Percentiles rank a stretch among this genome's conserved stretches.
phyloP scores from a whole-genome alignment of 2,888 invertebrate species.

The Furcula furcula region DNA sequence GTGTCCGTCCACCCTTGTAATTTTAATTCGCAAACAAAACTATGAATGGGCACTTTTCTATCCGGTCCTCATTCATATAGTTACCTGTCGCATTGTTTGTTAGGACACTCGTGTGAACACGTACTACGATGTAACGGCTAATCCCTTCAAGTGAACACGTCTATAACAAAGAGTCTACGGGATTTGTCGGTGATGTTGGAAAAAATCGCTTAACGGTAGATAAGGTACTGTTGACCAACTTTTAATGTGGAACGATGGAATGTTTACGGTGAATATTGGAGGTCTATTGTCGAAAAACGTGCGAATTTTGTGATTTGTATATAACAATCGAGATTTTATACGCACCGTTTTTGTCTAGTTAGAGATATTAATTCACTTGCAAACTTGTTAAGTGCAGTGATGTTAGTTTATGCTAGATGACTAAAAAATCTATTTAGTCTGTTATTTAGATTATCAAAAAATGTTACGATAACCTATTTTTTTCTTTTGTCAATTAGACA shows the following conservation, averaged over 20 bases:
- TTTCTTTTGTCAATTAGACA: too few species aligned
- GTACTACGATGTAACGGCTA: constrained; percentile 40
- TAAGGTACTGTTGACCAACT: neutral
- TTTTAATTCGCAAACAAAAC: constrained; percentile 42
- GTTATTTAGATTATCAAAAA: too few species aligned
- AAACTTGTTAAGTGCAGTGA: too few species aligned
- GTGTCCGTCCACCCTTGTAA: constrained; percentile 38
- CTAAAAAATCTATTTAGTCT: too few species aligned
- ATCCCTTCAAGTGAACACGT: constrained; percentile 33
- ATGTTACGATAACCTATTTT: too few species aligned
- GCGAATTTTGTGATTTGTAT: too few species aligned
- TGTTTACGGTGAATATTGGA: too few species aligned
- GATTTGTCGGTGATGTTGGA: constrained; percentile 33
- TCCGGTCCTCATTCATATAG: constrained; percentile 42
- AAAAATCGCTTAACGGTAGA: constrained; percentile 29
- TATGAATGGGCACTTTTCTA: constrained; percentile 40
- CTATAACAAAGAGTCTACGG: constrained; percentile 23
- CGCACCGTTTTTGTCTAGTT: too few species aligned
- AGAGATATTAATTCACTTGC: too few species aligned
- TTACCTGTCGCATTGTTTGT: constrained; percentile 16
- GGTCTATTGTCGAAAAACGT: too few species aligned
- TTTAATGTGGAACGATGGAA: neutral
- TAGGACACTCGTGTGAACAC: constrained; percentile 19
- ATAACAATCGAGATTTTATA: too few species aligned
- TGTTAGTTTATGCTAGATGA: too few species aligned